These are phyloP conservation scores for Psophia crepitans DNA, from an alignment of 2,113 vertebrate genomes.

Conservation along the genomic window DNA sequence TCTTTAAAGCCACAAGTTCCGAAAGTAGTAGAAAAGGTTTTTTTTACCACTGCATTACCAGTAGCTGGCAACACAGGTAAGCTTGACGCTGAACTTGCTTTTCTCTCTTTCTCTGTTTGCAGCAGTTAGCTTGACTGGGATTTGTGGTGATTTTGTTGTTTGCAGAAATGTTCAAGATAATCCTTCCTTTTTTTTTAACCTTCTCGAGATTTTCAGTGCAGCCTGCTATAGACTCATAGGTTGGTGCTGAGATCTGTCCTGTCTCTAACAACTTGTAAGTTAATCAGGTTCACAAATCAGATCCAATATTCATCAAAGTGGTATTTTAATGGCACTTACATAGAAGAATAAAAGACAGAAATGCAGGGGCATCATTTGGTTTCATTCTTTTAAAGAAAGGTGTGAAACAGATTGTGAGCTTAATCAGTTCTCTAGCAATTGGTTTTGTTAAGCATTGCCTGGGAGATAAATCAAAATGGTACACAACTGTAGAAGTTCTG, in stretches of 20 bases:
- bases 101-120: neutral
- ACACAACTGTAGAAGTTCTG: neutral
- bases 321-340: neutral
- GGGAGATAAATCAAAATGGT: neutral
- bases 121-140: neutral
- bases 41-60: constrained; percentile 96
- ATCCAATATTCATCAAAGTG: neutral
- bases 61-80: constrained; percentile 90
- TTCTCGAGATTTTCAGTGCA: neutral
- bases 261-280: neutral
- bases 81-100: neutral
- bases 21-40: constrained; percentile 97
- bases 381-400: neutral
- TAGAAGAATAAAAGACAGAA: neutral
- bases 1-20: constrained; percentile 80
- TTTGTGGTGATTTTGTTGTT: neutral
- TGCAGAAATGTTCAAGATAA: neutral
- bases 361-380: neutral
- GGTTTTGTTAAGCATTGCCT: neutral
- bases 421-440: neutral
- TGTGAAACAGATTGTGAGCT: neutral
- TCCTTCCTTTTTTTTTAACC: neutral
- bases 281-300: neutral
- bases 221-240: neutral
- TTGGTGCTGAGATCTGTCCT: neutral